A percentile compares a stretch with the other conserved stretches of the same genome.
These are phyloP conservation scores for Artibeus jamaicensis DNA, from an alignment of 2,797 vertebrate genomes.

Conservation along the genomic window DNA sequence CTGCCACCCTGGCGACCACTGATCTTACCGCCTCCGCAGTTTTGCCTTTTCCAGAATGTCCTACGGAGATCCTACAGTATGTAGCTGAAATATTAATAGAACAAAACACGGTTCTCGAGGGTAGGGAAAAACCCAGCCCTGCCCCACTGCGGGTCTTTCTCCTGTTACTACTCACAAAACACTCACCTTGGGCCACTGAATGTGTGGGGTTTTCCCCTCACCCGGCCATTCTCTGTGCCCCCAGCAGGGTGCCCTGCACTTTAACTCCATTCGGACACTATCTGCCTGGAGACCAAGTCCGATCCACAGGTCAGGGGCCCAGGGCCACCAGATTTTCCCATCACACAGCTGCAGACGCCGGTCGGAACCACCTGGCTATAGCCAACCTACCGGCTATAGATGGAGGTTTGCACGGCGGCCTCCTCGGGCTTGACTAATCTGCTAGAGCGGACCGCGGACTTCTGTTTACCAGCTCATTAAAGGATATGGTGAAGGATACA, in stretches of 20 bases:
- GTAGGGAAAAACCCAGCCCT: not conserved
- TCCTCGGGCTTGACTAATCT: not conserved
- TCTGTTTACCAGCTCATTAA: not conserved
- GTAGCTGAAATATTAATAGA: not conserved
- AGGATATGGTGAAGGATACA: not conserved
- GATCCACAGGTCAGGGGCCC: no score
- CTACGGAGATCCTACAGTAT: not conserved
- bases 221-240: no score
- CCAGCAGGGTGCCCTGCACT: no score
- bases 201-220: no score
- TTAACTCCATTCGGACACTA: no score
- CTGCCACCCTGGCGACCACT: not conserved
- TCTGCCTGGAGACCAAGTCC: no score
- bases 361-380: not conserved
- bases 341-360: not conserved
- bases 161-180: not conserved
- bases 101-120: not conserved
- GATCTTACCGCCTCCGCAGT: not conserved
- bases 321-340: no score
- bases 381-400: not conserved
- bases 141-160: not conserved
- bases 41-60: not conserved
- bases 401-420: not conserved
- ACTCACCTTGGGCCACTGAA: no score
- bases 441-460: not conserved